Percentiles rank a stretch among this genome's conserved stretches.
phyloP scores from a whole-genome alignment of 2,888 invertebrate species.

The Hedya salicella region DNA sequence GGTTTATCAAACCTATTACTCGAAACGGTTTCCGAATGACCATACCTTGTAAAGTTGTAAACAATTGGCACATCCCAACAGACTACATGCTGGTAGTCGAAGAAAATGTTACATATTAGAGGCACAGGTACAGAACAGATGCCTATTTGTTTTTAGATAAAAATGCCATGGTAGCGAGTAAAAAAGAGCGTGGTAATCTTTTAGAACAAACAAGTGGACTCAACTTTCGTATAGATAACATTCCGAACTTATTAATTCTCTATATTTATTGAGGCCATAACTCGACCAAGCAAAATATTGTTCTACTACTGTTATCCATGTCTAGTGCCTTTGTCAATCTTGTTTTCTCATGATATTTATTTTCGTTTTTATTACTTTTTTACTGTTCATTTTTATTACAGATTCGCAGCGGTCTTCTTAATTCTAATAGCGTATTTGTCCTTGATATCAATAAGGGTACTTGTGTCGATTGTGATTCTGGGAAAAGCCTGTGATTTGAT shows the following conservation, averaged over 20 bases:
- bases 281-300: not conserved
- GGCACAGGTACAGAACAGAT: too few species aligned
- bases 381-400: conserved; percentile 50
- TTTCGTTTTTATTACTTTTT: conserved; percentile 2
- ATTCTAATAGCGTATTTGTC: conserved; percentile 91
- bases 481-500: conserved; percentile 96
- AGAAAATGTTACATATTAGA: too few species aligned
- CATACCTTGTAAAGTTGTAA: too few species aligned
- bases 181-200: too few species aligned
- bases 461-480: conserved; percentile 95
- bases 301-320: not conserved
- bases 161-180: too few species aligned
- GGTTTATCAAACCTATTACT: too few species aligned
- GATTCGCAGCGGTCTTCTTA: conserved; percentile 89
- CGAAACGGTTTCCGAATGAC: too few species aligned
- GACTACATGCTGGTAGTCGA: too few species aligned
- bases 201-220: not conserved
- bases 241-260: not conserved
- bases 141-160: too few species aligned
- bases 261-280: not conserved
- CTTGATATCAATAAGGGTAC: conserved; percentile 89
- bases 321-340: not conserved
- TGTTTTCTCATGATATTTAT: conserved; percentile 19
- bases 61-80: too few species aligned
- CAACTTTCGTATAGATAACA: not conserved